Evolutionary conservation across 2,888 invertebrate genomes (phyloP), one percentile per base, ranked within the genome.

Genomic region (Biston stratarius): DNA sequence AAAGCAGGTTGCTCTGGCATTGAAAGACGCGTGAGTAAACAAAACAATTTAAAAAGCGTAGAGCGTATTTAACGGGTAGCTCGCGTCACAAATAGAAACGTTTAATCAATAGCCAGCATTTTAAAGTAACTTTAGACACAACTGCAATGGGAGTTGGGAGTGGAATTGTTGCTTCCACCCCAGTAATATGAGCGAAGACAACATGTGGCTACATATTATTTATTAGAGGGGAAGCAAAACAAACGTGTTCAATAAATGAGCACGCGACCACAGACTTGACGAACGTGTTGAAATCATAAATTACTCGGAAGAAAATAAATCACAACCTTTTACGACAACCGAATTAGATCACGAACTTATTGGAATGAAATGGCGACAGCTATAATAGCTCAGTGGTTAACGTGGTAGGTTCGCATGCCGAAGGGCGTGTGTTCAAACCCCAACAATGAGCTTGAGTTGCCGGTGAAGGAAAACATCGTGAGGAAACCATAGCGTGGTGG

Each of bases 11-110:
- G 82, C 80, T 81, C 79, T 74, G 77, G 79, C 80, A 84, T 80
- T 82, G 85, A 86, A 83, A 83, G 81, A 84, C 77, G 79, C 79
- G 74, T 71, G 70, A 78, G 84, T 88, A 90, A 89, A 90, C 86
- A 89, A 84, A 82, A 76, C 74, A 82, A 83, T 82, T 83, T 80
- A 83, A 83, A 87, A 82, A 81, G 73, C 75, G 74, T 80, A 70
- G 74, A 78, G 65, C 78, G 76, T 80, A 81, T 82, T 82, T 78
- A 78, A 76, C 75, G 73, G 70, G 72, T 69, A 74, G 72, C 72
- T 69, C 71, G 59, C 72, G 70, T 67, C 65, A 64, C 70, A 44
- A 71, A 70, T 63, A 71, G 71, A 71, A 69, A 63, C 70, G 66
- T 68, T 69, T 71, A 64, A 71, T 47, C 61, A 59, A 65, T 63